Percentiles rank a stretch among this genome's conserved stretches.
These are phyloP conservation scores for Pogonognathellus flavescens DNA, from an alignment of 1,140 invertebrate species.

Conservation along the genomic window DNA sequence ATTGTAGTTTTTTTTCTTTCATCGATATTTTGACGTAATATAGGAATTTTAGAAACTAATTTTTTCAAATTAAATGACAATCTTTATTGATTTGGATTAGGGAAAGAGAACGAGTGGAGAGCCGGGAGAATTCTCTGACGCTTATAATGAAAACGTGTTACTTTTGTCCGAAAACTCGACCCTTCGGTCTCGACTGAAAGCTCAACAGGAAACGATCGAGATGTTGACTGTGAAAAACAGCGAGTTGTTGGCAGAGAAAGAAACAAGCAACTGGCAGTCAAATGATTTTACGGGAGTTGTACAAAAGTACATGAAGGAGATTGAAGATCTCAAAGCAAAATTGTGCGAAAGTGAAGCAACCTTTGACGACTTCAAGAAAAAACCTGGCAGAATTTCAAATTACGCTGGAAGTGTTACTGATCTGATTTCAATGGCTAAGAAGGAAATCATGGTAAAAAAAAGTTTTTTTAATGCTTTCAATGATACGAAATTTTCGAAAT, in stretches of 20 bases:
- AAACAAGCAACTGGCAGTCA: constrained; percentile 67
- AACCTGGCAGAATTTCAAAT: background rate
- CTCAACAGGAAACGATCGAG: constrained; percentile 94
- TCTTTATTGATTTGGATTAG: background rate
- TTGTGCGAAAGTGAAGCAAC: constrained; percentile 84
- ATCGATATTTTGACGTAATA: constrained; percentile 83
- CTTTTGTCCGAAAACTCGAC: constrained; percentile 1
- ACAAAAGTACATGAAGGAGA: constrained; percentile 89
- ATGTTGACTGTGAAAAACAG: constrained; percentile 84
- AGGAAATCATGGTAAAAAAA: background rate
- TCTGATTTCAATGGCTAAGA: background rate
- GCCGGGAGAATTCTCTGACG: constrained; percentile 9
- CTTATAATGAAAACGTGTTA: background rate
- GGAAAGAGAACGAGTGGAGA: background rate
- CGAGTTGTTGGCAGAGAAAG: constrained; percentile 85
- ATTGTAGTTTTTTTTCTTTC: constrained; percentile 86
- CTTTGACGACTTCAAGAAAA: constrained; percentile 56
- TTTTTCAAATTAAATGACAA: no score
- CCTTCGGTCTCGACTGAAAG: constrained; percentile 74
- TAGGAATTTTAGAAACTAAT: background rate
- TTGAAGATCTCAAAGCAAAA: constrained; percentile 89
- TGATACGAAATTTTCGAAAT: constrained; percentile 56
- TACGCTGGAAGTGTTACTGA: constrained; percentile 11
- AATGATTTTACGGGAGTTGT: constrained; percentile 79
- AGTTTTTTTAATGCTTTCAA: constrained; percentile 64